Conservation (phyloP, 2,113 vertebrate genomes). For the Chlorodrepanis virens region DNA sequence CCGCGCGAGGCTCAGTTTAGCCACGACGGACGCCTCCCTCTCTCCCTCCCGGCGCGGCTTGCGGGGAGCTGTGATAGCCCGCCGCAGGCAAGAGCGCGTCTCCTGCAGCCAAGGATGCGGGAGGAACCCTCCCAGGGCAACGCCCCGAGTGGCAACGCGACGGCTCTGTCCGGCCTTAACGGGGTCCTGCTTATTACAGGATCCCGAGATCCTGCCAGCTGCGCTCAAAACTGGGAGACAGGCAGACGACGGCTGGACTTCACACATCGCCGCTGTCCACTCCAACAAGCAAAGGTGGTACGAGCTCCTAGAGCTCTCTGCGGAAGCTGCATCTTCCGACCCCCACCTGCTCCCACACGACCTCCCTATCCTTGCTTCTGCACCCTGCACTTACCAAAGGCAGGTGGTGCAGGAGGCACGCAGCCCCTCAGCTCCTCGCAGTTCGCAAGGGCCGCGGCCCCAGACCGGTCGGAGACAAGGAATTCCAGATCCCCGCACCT, state of each 20-base stretch:
- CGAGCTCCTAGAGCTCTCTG: neutral
- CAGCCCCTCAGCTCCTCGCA: neutral
- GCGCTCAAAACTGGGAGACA: neutral
- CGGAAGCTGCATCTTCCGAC: neutral
- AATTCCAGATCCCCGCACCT: neutral
- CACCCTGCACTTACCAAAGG: neutral
- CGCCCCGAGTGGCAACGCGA: neutral
- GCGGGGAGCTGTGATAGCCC: neutral
- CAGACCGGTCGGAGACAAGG: neutral
- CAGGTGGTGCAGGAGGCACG: neutral
- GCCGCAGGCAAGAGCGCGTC: neutral
- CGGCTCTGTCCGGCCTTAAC: neutral
- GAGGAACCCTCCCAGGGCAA: neutral
- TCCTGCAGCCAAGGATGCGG: neutral
- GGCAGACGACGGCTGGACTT: neutral
- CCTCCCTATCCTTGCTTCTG: neutral
- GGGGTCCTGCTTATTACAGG: neutral
- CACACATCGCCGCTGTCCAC: neutral
- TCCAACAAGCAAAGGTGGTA: neutral
- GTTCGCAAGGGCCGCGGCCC: neutral
- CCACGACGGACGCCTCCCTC: neutral
- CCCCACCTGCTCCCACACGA: neutral
- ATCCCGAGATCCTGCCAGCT: neutral
- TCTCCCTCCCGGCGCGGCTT: neutral
- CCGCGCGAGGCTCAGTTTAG: neutral